phyloP scores from a whole-genome alignment of 2,888 invertebrate genomes.

The Operophtera brumata region DNA sequence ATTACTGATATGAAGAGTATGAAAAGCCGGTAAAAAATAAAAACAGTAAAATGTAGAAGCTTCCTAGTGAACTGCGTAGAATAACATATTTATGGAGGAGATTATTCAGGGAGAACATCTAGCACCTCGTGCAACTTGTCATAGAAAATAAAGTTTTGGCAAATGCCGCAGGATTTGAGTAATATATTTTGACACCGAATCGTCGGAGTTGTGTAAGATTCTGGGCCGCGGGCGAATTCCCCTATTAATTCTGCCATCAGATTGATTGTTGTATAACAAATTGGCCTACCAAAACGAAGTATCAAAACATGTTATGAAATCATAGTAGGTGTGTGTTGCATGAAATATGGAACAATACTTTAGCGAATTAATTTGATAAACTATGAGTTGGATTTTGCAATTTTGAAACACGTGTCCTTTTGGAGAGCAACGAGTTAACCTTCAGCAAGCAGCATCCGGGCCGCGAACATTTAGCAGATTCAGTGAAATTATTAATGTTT shows the following conservation, averaged over 20 bases:
- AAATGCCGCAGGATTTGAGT: slow-evolving; percentile 34
- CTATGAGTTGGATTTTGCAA: not conserved
- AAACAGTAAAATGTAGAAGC: slow-evolving; percentile 15
- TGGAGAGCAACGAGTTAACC: slow-evolving; percentile 31
- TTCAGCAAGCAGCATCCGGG: slow-evolving; percentile 39
- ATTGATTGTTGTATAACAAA: slow-evolving; percentile 24
- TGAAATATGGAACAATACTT: not conserved
- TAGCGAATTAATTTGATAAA: not conserved
- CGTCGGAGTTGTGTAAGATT: slow-evolving; percentile 34
- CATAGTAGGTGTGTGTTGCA: slow-evolving; percentile 1
- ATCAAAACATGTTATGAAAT: slow-evolving; percentile 24
- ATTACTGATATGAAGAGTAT: slow-evolving; percentile 5
- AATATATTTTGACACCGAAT: slow-evolving; percentile 39
- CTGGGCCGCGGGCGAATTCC: slow-evolving; percentile 24
- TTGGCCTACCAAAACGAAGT: slow-evolving; percentile 13
- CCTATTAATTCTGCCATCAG: slow-evolving; percentile 30
- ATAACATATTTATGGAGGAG: slow-evolving; percentile 29
- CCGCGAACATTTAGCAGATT: slow-evolving; percentile 44
- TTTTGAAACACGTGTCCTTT: slow-evolving; percentile 28
- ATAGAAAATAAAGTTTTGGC: slow-evolving; percentile 36
- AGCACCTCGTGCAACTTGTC: slow-evolving; percentile 32
- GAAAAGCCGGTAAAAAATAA: slow-evolving; percentile 1
- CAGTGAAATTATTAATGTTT: slow-evolving; percentile 49
- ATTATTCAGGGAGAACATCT: slow-evolving; percentile 23
- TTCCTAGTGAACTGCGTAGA: slow-evolving; percentile 38